Base-by-base conservation (phyloP, 1,140 invertebrate genomes). In the Popillia japonica region DNA sequence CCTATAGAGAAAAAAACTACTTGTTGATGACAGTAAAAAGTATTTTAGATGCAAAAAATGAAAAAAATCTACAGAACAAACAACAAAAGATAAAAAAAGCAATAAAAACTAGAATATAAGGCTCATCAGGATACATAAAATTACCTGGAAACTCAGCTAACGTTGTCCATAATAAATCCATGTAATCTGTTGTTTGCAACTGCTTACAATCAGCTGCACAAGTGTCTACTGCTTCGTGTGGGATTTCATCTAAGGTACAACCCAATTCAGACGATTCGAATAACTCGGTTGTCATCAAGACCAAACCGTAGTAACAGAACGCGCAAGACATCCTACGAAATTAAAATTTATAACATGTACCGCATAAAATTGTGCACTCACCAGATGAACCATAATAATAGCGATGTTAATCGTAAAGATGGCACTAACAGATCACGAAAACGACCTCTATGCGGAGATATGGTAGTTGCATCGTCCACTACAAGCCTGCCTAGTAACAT, bases 341-440 rank as follows among this genome's bases (percentile, higher is more conserved):
- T 48, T 8, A 11, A 17, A 42, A 48, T 48, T 20, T n/a, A 20
- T 10, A 42, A 55, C 6, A 97, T 92, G 96, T 96, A 98, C 3
- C 98, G 88, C 4, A 88, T 17, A 96, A 83, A n/a, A 95, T 96
- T 6, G 95, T n/a, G 96, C 59, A 80, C 4, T 34, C 88, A 96
- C 96, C 96, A 99, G 80, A 98, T 97, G 82, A 97, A 92, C 97
- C 97, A 98, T 6, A 99, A 88, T 6, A 98, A 88, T n/a, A 96
- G 83, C 11, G 95, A 96, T 4, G 96, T 97, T 78, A 90, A 90
- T 84, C 94, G 91, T 78, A 96, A 64, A 98, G 95, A 94, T 34
- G 94, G 93, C 79, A 92, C 93, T 27, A 97, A 88, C 0, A 97
- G 88, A 86, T 96, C 95, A 82, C 90, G 90, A 17, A 96, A 89